A percentile compares a stretch with the other conserved stretches of the same genome.
These are phyloP conservation scores for Andrena camellia DNA, from an alignment of 2,888 invertebrate species.

Conservation along the genomic window DNA sequence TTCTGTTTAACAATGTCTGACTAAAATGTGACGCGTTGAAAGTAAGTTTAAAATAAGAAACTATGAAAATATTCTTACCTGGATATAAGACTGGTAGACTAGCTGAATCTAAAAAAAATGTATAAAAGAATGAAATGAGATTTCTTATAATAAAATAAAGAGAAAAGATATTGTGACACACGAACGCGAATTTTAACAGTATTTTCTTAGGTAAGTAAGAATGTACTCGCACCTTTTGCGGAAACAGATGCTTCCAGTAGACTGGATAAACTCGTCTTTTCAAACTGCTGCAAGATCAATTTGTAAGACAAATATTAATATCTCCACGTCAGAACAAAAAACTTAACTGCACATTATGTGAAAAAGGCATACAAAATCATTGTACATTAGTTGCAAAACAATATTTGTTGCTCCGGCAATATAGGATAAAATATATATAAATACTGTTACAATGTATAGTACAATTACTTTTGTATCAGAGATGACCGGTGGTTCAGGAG, in stretches of 20 bases:
- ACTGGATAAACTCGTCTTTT: constrained; percentile 84
- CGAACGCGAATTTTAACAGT: constrained; percentile 11
- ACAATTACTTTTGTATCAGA: constrained; percentile 83
- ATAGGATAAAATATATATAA: constrained; percentile 31
- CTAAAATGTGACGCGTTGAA: neutral
- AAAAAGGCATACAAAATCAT: constrained; percentile 31
- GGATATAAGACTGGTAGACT: constrained; percentile 79
- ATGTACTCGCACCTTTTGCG: constrained; percentile 81
- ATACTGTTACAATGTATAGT: constrained; percentile 36
- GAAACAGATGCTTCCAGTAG: constrained; percentile 84
- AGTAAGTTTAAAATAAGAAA: neutral
- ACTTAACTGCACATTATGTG: constrained; percentile 21
- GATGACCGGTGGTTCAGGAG: constrained; percentile 84
- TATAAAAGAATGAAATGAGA: constrained; percentile 49
- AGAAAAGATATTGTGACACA: constrained; percentile 25
- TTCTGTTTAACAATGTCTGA: neutral
- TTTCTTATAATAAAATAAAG: constrained; percentile 30
- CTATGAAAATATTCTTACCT: constrained; percentile 78
- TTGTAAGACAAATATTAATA: constrained; percentile 57
- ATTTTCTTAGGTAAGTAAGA: constrained; percentile 33
- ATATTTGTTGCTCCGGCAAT: constrained; percentile 27
- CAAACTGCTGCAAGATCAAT: constrained; percentile 80
- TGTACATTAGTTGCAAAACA: constrained; percentile 14
- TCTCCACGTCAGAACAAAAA: constrained; percentile 20
- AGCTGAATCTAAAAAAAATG: constrained; percentile 77